Evolutionary conservation across 2,113 vertebrate genomes (phyloP), one percentile per base, ranked within the genome.

Genomic region (Pangasianodon gigas): DNA sequence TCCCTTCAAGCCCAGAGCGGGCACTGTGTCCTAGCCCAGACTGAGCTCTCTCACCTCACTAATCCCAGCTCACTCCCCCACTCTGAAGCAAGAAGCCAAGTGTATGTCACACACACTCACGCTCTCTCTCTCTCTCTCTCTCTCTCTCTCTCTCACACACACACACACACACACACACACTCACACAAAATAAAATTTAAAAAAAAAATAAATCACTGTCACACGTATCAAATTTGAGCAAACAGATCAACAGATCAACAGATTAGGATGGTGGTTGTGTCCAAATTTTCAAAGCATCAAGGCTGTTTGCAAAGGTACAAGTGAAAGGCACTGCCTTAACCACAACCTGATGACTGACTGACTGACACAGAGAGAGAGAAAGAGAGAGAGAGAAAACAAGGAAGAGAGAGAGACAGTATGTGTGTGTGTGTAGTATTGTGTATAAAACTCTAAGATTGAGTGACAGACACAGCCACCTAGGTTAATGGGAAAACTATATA

Each of bases 1-100:
- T 58, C 87, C 75, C 26, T 79, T 79, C 83, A 80, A 91, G 75
- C 74, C 87, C 44, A 71, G 87, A 71, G 37, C 16, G 18, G 77
- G 46, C 6, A 56, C 58, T 44, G 87, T 60, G 46, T 44, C 82
- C 44, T 29, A 77, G n/a, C 81, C 89, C 54, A 77, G 86, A 88
- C 48, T 83, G 32, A 83, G 87, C 79, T 7, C 13, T 69, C 62
- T 67, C 87, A 88, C 32, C 79, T 84, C 69, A 77, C 81, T 85
- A 89, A 89, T 89, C 69, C 41, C 54, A 77, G 29, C 37, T 84
- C 65, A 32, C 41, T 62, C 41, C 37, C 19, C 54, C 54, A 69
- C n/a, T 83, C 87, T 56, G 4, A 4, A 71, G 48, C 87, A 69
- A 82, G 19, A 32, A 83, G 79, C 60, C 60, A 88, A 56, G 48